phyloP scores from a whole-genome alignment of 1,140 invertebrate genomes.

The Galleria mellonella region DNA sequence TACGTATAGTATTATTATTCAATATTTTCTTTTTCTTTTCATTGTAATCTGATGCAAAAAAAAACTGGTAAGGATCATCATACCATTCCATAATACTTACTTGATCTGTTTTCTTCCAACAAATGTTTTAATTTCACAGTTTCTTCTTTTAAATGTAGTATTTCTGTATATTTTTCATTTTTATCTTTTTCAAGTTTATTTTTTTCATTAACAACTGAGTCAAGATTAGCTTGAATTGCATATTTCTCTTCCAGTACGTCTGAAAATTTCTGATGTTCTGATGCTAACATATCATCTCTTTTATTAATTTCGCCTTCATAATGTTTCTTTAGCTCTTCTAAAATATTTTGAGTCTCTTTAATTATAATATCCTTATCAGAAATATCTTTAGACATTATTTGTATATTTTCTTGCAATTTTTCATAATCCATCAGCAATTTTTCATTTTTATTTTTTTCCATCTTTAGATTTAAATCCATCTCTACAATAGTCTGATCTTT shows the following conservation, averaged over 20 bases:
- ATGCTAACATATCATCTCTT: slow-evolving; percentile 4
- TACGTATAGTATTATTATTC: too few species aligned
- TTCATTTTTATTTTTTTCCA: slow-evolving; percentile 6
- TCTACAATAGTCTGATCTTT: slow-evolving; percentile 16
- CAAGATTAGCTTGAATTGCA: slow-evolving; percentile 4
- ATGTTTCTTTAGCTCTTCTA: too few species aligned
- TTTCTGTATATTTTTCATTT: slow-evolving; percentile 8
- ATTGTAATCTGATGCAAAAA: too few species aligned
- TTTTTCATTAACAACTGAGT: slow-evolving; percentile 11
- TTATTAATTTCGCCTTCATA: slow-evolving; percentile 9
- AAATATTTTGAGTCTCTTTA: too few species aligned
- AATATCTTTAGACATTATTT: not conserved
- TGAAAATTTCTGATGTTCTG: slow-evolving; percentile 2
- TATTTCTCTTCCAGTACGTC: slow-evolving; percentile 6
- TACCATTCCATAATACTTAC: slow-evolving; percentile 20
- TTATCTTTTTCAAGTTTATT: slow-evolving; percentile 7
- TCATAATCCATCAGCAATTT: slow-evolving; percentile 1
- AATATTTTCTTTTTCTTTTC: too few species aligned
- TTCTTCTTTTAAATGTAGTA: slow-evolving; percentile 10
- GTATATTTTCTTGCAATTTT: not conserved
- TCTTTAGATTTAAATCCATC: slow-evolving; percentile 13
- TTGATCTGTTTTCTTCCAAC: slow-evolving; percentile 28
- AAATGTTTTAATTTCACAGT: slow-evolving; percentile 21
- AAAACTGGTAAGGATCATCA: too few species aligned
- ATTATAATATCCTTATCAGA: too few species aligned